Conservation (phyloP, 2,113 vertebrate species). For the Ivindomyrus marchei region DNA sequence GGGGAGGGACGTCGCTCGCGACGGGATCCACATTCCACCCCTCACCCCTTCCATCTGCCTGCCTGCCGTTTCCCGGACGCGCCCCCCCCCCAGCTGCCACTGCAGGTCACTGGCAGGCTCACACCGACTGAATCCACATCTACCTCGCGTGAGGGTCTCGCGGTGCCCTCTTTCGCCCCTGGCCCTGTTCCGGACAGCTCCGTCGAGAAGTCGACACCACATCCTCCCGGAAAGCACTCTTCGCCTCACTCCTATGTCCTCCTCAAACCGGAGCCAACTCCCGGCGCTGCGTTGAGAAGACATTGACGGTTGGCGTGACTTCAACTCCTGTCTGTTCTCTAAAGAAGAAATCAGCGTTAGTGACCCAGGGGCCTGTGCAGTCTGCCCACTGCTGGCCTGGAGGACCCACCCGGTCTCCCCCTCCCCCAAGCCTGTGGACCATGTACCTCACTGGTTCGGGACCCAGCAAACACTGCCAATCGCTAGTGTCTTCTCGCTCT, state of each 20-base stretch:
- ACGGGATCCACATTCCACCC: slow-evolving; percentile 37
- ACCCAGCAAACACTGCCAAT: slow-evolving; percentile 19
- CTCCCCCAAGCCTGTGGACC: neutral
- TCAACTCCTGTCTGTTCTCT: neutral
- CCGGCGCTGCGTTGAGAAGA: neutral
- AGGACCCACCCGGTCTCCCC: neutral
- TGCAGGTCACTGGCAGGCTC: slow-evolving; percentile 44
- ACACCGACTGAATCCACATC: slow-evolving; percentile 49
- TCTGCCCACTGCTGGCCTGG: neutral
- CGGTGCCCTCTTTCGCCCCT: slow-evolving; percentile 38
- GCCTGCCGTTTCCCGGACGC: slow-evolving; percentile 44
- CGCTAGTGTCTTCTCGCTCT: slow-evolving; percentile 4
- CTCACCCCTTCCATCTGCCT: slow-evolving; percentile 8
- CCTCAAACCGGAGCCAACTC: neutral
- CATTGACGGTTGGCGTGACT: neutral
- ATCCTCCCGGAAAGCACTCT: slow-evolving; percentile 15
- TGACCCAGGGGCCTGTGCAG: neutral
- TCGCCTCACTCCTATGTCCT: neutral
- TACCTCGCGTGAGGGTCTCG: slow-evolving; percentile 59
- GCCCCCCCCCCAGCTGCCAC: slow-evolving; percentile 45
- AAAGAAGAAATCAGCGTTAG: neutral
- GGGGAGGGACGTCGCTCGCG: slow-evolving; percentile 48
- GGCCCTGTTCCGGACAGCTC: slow-evolving; percentile 31
- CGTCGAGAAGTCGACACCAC: neutral
- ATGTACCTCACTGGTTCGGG: neutral